Percentiles rank a stretch among this genome's conserved stretches.
These are phyloP conservation scores for Callocephalon fimbriatum DNA, from an alignment of 2,113 vertebrate genomes.

Conservation along the genomic window DNA sequence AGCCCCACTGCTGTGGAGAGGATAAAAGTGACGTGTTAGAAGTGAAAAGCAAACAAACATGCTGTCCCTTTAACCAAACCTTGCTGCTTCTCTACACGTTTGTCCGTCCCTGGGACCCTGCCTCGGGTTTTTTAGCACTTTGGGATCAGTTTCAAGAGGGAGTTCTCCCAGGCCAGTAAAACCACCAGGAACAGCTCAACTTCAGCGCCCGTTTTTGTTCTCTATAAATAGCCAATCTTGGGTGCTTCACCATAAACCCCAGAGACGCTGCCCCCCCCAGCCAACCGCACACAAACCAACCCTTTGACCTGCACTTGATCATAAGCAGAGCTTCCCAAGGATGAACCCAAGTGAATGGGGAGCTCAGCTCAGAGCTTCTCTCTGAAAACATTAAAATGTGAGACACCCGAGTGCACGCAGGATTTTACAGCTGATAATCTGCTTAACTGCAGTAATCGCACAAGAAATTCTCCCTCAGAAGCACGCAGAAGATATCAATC, in stretches of 20 bases:
- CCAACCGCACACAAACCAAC: not conserved
- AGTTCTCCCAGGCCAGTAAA: not conserved
- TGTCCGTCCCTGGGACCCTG: not conserved
- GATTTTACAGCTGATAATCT: not conserved
- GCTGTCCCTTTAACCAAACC: not conserved
- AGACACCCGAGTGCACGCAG: not conserved
- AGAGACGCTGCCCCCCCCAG: not conserved
- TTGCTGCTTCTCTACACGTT: not conserved
- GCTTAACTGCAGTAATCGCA: not conserved
- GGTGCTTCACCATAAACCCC: not conserved
- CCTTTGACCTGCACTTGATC: not conserved
- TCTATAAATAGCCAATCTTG: not conserved
- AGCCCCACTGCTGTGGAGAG: constrained; percentile 74
- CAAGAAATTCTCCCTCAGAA: not conserved
- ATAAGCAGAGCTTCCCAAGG: not conserved
- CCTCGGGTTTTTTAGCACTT: not conserved
- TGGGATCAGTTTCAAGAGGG: not conserved
- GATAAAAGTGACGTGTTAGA: rapidly evolving
- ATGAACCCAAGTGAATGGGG: not conserved
- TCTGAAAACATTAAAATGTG: not conserved
- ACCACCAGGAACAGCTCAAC: rapidly evolving
- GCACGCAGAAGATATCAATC: not conserved
- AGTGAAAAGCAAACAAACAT: not conserved
- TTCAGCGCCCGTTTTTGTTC: not conserved
- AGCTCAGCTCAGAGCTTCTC: not conserved